Evolutionary conservation across 2,113 vertebrate genomes (phyloP), one percentile per base, ranked within the genome.

Genomic region (Pristiophorus japonicus): DNA sequence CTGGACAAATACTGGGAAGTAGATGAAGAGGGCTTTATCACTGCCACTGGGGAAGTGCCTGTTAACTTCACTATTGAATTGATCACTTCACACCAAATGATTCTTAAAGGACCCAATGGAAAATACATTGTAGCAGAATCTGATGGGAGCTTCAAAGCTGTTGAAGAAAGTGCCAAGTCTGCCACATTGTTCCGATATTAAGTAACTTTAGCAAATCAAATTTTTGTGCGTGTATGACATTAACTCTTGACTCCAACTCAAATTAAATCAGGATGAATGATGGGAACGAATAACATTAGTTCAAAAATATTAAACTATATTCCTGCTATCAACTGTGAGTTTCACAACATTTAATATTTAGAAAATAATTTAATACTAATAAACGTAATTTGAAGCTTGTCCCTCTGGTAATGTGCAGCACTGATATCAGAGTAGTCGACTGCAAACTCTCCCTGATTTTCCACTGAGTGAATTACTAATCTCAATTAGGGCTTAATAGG

Each of bases 151-250:
- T 70, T 96, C 55, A 95, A 81, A 91, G 95, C 96, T 5, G 95
- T 88, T 16, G 95, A 95, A 38, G 18, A 81, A 62, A 90, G 96
- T 16, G 38, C 65, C 51, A 95, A 93, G 30, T n/a, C 66, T 16
- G 96, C 96, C 84, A 96, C 96, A 10, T 90, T 51, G 93, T 96
- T 96, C 88, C 95, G 47, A 59, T 96, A 96, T 34, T 96, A 95
- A 96, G 16, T 38, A n/a, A 47, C 42, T 73, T 51, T 63, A 65
- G 34, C 93, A 94, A 66, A 94, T 73, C 42, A 30, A 92, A 67
- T 94, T 10, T 47, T 65, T 7, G 63, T 5, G 34, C n/a, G n/a
- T 8, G n/a, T 65, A 38, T 22, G 34, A 22, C 66, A 93, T 22
- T 66, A 66, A 70, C 45, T 59, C 47, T 59, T 75, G 51, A 22